Evolutionary conservation across 2,888 invertebrate genomes (phyloP), one percentile per base, ranked within the genome.

Genomic region (Junonia oenone): DNA sequence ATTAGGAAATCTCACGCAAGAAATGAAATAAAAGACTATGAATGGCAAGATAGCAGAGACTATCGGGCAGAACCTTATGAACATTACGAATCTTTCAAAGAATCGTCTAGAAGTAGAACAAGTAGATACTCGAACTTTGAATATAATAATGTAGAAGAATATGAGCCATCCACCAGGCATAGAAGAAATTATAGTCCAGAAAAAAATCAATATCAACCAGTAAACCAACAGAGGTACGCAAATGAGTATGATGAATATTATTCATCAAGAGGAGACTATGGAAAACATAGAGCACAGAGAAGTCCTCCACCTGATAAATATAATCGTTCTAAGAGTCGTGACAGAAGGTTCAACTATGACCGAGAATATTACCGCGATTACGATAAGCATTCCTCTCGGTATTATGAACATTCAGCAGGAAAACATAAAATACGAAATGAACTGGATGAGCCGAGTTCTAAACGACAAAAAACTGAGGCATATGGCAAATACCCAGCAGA

Each of bases 271-370:
- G 67, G 60, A 51, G 75, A 75, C 26, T 59, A 65, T 57, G 65
- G 64, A 9, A 74, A 72, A 55, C 61, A 66, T 26, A 76, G 75
- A 65, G 59, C 62, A 33, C 52, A 68, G 17, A 73, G 71, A 51
- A 84, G 77, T 61, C 79, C 83, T 29, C 69, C 76, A 6, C 56
- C 56, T 15, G 78, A 81, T n/a, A 72, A 67, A 52, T 63, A 68
- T 29, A 62, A 38, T 13, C 64, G 62, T 46, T 55, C 63, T 49
- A 71, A 63, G 58, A 70, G 67, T 55, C 63, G 68, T 8, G 73
- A 76, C 29, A 58, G 58, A n/a, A 66, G 69, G 46, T 54, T 56
- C 6, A 63, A 63, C 38, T 63, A 66, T 49, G 67, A 69, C 2
- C 67, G 61, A 56, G 68, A 68, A 13, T 52, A 63, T 37, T 51